Base-by-base conservation (phyloP, 2,888 invertebrate genomes). In the Molanna angustata region DNA sequence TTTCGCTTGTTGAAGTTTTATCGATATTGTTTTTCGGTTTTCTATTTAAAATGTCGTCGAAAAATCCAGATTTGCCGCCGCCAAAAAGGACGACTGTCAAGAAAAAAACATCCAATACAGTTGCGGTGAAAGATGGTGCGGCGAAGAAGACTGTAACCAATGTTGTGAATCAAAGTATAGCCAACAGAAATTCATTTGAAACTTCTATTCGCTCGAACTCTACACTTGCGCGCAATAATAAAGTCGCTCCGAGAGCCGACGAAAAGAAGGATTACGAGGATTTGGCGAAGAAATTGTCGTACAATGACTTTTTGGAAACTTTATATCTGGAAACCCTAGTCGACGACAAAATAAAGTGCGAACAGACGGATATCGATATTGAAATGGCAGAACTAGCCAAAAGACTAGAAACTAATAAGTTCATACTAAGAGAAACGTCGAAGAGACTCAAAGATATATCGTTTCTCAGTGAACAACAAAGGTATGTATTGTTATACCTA, bases 401-500 rank as follows among this genome's bases (percentile, higher is more conserved):
- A 33, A 66, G 76, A 13, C 73, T 79, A 39, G 69, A 73, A 57
- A 68, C 73, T 50, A 75, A 75, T 0, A 67, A 72, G 54, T 67
- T 72, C 16, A 66, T 74, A 46, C 61, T 78, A 3, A 73, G 77
- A 42, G 73, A 73, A 61, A 76, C 78, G 1, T 74, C 70, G 58
- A 64, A 67, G 27, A 64, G 75, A 13, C 53, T 78, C 40, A 76
- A 74, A 53, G 73, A 76, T 51, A 72, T 79, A 31, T 70, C 69
- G 1, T 76, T 76, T 67, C 67, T 71, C 35, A 70, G 69, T 1
- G 77, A 78, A 60, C 73, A 75, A 54, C 70, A 75, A 49, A 68
- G 75, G 77, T 74, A 43, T 49, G 46, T 7, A 11, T 27, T 27
- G 6, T 7, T 27, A 27, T 27, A 7, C 6, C 11, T 7, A 27